Evolutionary conservation across 2,113 vertebrate genomes (phyloP), one percentile per base, ranked within the genome.

Genomic region (Gopherus evgoodei): DNA sequence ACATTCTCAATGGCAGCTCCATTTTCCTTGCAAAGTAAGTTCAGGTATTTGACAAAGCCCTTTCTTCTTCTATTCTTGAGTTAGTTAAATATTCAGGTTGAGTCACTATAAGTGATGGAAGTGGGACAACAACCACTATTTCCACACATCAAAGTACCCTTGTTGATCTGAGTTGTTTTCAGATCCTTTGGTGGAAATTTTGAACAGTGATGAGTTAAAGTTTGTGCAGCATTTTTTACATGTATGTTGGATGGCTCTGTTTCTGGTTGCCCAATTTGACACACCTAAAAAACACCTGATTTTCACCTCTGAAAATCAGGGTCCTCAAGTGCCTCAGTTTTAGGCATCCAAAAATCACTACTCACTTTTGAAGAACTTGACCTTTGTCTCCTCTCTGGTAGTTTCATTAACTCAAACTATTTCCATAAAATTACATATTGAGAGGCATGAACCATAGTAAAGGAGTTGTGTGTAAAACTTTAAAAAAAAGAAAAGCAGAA

Each of bases 91-190:
- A 76, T 44, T 76, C 72, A 76, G 72, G 11, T 5, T 42, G 42
- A 76, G 22, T 76, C 72, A 76, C 21, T 38, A 25, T 44, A 11
- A 76, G 72, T 76, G 72, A 25, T 24, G 24, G 72, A 76, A 35
- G 1, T 42, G n/a, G 10, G n/a, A 25, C 50, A 89, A 84, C 57
- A 0, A 0, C 52, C 2, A 0, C 35, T 49, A 72, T 6, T 91
- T 19, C 72, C 19, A 57, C 53, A 11, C 22, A 86, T 56, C 49
- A 56, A 24, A 75, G 21, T 14, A 44, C 17, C 1, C 1, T 78
- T n/a, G 3, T 25, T 91, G 85, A 25, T 47, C 90, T 57, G 92
- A 92, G 90, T 31, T 81, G 5, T 59, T 93, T 91, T 54, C 89
- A 94, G 56, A 24, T 83, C 42, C 22, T 79, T 54, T 35, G 89